phyloP scores from a whole-genome alignment of 1,140 invertebrate species.

The Palaemon carinicauda region DNA sequence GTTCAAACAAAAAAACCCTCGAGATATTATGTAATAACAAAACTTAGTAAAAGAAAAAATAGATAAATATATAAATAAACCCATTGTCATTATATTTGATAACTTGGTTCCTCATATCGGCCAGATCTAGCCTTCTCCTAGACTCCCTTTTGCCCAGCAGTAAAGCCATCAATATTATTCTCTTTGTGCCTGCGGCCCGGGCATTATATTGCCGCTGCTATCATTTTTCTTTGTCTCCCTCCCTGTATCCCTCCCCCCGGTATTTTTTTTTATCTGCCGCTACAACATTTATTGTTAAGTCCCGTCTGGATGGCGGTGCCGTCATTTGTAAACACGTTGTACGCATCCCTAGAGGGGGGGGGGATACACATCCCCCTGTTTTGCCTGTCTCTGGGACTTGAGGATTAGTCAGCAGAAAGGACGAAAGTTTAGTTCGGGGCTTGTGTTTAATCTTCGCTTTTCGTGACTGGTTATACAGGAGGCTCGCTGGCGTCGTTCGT shows the following conservation, averaged over 20 bases:
- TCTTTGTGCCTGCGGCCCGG: constrained; percentile 32
- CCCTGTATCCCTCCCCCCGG: not conserved
- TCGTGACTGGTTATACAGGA: not conserved
- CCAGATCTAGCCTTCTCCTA: not conserved
- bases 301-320: constrained; percentile 12
- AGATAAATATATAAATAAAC: too few relatives aligned
- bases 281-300: constrained; percentile 33
- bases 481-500: not conserved
- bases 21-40: too few relatives aligned
- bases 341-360: not conserved
- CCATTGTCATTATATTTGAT: not conserved
- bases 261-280: not conserved
- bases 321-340: constrained; percentile 31
- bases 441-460: too few relatives aligned
- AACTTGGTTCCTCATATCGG: not conserved
- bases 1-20: too few relatives aligned
- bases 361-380: not conserved
- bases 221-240: constrained; percentile 36
- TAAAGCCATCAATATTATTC: constrained; percentile 35
- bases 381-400: too few relatives aligned
- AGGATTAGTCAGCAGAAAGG: not conserved
- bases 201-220: constrained; percentile 26
- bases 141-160: constrained; percentile 1
- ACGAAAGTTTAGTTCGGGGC: not conserved
- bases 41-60: not conserved